Percentiles rank a stretch among this genome's conserved stretches.
Evolutionary conservation across 2,888 invertebrate species (phyloP).

Genomic region (Lutraria lutraria): DNA sequence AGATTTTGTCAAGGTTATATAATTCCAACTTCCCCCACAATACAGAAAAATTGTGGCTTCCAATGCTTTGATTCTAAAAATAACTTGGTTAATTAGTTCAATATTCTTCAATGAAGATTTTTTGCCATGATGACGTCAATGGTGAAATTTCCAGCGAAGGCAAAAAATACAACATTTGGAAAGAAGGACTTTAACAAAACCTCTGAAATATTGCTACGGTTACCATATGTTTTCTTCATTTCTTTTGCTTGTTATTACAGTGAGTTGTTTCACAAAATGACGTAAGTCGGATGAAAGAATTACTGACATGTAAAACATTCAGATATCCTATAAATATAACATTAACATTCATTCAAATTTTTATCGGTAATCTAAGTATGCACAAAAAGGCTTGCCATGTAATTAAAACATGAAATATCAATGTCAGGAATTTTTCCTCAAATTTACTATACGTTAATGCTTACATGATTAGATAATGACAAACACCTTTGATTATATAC

Average conservation of each 20-base stretch:
- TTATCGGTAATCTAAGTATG: no score
- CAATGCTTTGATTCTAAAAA: neutral
- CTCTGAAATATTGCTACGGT: neutral
- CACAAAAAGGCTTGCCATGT: no score
- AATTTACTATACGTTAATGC: no score
- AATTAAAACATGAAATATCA: no score
- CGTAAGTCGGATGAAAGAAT: neutral
- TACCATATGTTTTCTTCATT: constrained; percentile 17
- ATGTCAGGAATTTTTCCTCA: no score
- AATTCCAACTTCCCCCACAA: no score
- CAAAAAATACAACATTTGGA: neutral
- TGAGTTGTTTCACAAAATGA: neutral
- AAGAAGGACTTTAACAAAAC: neutral
- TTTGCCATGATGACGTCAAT: constrained; percentile 9
- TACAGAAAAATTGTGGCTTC: neutral
- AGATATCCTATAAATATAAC: no score
- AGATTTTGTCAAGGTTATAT: no score
- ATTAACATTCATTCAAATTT: no score
- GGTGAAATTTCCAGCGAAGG: neutral
- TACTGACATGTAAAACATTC: neutral
- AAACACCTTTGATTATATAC: no score
- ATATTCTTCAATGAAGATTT: neutral
- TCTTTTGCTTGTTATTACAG: neutral
- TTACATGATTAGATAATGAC: no score
- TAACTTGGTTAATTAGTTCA: neutral